phyloP scores from a whole-genome alignment of 2,888 invertebrate species.

The Microplitis manilae region DNA sequence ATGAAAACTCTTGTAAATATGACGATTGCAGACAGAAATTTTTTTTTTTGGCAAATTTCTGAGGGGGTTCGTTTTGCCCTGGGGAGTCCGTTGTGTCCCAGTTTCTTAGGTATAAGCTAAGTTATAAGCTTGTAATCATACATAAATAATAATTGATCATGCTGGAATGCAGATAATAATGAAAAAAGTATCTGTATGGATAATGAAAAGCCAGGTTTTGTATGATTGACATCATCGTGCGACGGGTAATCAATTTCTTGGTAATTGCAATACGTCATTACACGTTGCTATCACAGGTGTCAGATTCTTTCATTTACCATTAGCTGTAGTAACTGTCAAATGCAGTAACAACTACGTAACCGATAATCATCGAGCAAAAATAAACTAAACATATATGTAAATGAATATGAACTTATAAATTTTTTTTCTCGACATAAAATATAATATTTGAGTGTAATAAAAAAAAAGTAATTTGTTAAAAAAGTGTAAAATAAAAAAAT shows the following conservation, averaged over 20 bases:
- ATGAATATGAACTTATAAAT: not conserved
- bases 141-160: not conserved
- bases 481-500: not conserved
- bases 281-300: conserved; percentile 43
- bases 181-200: conserved; percentile 29
- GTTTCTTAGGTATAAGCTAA: no score
- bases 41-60: no score
- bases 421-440: not conserved
- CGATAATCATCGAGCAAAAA: not conserved
- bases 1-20: no score
- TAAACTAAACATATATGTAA: not conserved
- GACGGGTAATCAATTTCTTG: conserved; percentile 54
- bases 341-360: not conserved
- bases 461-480: conserved; percentile 15
- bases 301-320: conserved; percentile 27
- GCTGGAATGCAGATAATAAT: conserved; percentile 13
- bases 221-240: conserved; percentile 46
- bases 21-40: no score
- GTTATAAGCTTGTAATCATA: no score
- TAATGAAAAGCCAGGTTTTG: conserved; percentile 36
- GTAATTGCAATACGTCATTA: conserved; percentile 54
- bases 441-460: conserved; percentile 8
- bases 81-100: no score
- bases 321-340: conserved; percentile 9
- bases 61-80: no score